Evolutionary conservation across 2,888 invertebrate genomes (phyloP), one percentile per base, ranked within the genome.

Genomic region (Xestia sexstrigata): DNA sequence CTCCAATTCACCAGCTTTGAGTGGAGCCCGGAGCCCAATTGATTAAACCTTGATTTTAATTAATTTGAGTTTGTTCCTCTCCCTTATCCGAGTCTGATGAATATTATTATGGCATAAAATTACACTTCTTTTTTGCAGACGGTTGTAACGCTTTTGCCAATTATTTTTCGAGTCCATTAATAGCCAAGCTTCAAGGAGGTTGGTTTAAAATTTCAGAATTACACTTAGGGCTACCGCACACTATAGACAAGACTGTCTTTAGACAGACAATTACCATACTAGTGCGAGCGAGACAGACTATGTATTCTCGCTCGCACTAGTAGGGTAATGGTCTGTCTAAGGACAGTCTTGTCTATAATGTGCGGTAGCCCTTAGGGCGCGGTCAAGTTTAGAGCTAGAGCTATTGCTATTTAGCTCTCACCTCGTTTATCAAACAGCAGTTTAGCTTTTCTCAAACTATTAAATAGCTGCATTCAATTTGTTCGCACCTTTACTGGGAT

Each of bases 21-120:
- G 65, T 78, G 55, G 78, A 66, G 58, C 42, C 17, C 42, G 65
- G 78, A 78, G 72, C 78, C 71, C 17, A 49, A 30, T 7, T 68
- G 58, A 68, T 63, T 68, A 74, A 79, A 79, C 23, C 1, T 49
- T 69, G 62, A 58, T 49, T 58, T 79, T 55, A 79, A 65, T 79
- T 74, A 58, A 45, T 69, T 42, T 17, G 30, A 23, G 23, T 74
- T 55, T 63, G 63, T 79, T 79, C 74, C 79, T 17, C 55, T 68
- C 68, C 30, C 55, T 79, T 6, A 74, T 65, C 67, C 42, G 30
- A 78, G 42, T 20, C 30, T 49, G 58, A 78, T 49, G 58, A 66
- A 49, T 58, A n/a, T 9, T 71, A 49, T 42, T 13, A 26, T 66
- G 47, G 9, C 17, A 65, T 65, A n/a, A 8, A n/a, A 15, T 17